Base-by-base conservation (phyloP, 2,888 invertebrate genomes). In the Tricholauxania praeusta region DNA sequence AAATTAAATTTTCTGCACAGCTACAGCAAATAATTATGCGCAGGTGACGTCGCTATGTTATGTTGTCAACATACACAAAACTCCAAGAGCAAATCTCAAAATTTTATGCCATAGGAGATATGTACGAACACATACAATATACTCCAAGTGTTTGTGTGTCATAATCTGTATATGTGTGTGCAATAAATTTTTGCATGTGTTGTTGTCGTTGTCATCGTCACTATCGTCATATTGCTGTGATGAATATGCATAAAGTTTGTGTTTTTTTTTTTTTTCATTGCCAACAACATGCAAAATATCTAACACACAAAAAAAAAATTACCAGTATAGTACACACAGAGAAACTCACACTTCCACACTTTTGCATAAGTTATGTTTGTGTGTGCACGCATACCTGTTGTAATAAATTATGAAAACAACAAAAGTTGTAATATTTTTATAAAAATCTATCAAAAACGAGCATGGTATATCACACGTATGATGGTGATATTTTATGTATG, bases 241-340 rank as follows among this genome's bases (percentile, higher is more conserved):
- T 57, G 67, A 63, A 71, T 71, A 73, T 63, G 69, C 73, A 70
- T 53, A 47, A 60, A 70, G 73, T 64, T 59, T 69, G 52, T 12
- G n/a, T 60, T 28, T 28, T 28, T 39, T 39, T 39, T 1, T 10
- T 39, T 39, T 39, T 10, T 8, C 19, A 57, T 39, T 12, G 48
- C 22, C 47, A 51, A 12, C n/a, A 39, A 65, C 60, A 15, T 28
- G 39, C 39, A 39, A 39, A 39, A 39, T 10, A 10, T 39, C 39
- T 10, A 39, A 39, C 39, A 39, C 3, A 39, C 39, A 39, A 7
- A 39, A 1, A 10, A 39, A 10, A 32, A 22, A 28, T 8, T 4
- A 60, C 12, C 2, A 17, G 47, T 66, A 8, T 28, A n/a, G n/a
- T n/a, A 52, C 15, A 12, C 6, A 6, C n/a, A 51, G 53, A 22